Base-by-base conservation (phyloP, 2,797 vertebrate species). In the Sebastes alutus region DNA sequence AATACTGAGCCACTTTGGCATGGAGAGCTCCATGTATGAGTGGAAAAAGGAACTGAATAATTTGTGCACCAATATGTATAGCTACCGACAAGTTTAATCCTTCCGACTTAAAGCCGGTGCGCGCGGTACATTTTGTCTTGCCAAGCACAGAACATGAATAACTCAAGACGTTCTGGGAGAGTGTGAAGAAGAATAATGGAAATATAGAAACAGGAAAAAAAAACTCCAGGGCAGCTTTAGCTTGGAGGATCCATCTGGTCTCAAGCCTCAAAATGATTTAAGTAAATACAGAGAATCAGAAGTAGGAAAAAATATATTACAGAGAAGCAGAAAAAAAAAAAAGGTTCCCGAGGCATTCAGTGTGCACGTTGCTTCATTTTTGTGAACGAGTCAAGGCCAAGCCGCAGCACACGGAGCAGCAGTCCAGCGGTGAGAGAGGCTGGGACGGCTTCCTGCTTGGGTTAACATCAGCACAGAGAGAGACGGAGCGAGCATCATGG, bases 401-500 rank as follows among this genome's bases (percentile, higher is more conserved):
- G 71, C 77, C 77, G 22, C 86, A 82, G 62, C 76, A 49, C 79
- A 84, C 64, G 68, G 58, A 83, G 64, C 42, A 75, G 8, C 42
- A 79, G 76, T 79, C 58, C 73, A 80, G 83, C 5, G 55, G 78
- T 72, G 20, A 63, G 4, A 1, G 64, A 84, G 78, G 69, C 80
- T 35, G 58, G 35, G 60, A 77, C n/a, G 46, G 72, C 84, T 90
- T 92, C 84, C 85, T 86, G 77, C n/a, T 71, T 85, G 58, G 79
- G 55, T 85, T 73, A 88, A 70, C 75, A 80, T 69, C 46, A 77
- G 68, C 27, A 52, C 23, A 38, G 72, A 49, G 33, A 69, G 10
- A 30, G 49, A 23, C 16, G 42, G 60, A 49, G 74, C 10, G 38
- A 75, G 80, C 78, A 89, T 92, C 88, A 93, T 92, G 92, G 92